A percentile compares a stretch with the other conserved stretches of the same genome.
Conservation (phyloP, 1,140 invertebrate genomes). For the Drosophila athabasca region DNA sequence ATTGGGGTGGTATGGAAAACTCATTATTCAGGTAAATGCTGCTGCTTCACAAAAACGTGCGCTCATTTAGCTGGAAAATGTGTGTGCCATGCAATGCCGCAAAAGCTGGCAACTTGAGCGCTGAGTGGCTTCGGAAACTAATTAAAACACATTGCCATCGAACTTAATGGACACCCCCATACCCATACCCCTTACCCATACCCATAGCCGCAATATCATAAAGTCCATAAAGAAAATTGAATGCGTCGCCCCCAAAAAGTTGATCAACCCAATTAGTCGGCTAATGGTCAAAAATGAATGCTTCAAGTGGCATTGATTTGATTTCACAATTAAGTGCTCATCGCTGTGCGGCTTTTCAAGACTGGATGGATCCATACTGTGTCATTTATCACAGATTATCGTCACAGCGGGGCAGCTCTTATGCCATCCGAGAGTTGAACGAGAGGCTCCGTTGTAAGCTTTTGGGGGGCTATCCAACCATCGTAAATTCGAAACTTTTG, state of each 20-base stretch:
- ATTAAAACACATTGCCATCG: constrained; percentile 65
- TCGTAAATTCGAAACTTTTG: constrained; percentile 61
- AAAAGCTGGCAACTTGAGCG: too few relatives aligned
- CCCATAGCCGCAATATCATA: too few relatives aligned
- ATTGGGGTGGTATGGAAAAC: constrained; percentile 39
- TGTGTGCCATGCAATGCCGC: constrained; percentile 8
- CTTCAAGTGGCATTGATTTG: constrained; percentile 66
- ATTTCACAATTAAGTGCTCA: constrained; percentile 60
- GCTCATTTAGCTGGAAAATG: constrained; percentile 65
- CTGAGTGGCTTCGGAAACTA: constrained; percentile 46
- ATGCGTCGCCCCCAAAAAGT: constrained; percentile 20
- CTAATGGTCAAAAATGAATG: constrained; percentile 62
- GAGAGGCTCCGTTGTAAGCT: constrained; percentile 44
- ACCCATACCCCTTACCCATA: constrained; percentile 5
- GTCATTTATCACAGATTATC: constrained; percentile 52
- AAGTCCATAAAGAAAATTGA: too few relatives aligned
- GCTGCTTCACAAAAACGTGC: constrained; percentile 54
- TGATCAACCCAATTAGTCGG: constrained; percentile 65
- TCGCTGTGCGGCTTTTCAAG: background rate
- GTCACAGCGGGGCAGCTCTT: background rate
- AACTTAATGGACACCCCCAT: constrained; percentile 51
- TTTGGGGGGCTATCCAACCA: constrained; percentile 36
- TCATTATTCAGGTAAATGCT: constrained; percentile 76
- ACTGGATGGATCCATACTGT: constrained; percentile 19
- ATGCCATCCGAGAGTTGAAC: constrained; percentile 19